Conservation (phyloP, 2,113 vertebrate genomes). For the Benitochromis conjunctus region DNA sequence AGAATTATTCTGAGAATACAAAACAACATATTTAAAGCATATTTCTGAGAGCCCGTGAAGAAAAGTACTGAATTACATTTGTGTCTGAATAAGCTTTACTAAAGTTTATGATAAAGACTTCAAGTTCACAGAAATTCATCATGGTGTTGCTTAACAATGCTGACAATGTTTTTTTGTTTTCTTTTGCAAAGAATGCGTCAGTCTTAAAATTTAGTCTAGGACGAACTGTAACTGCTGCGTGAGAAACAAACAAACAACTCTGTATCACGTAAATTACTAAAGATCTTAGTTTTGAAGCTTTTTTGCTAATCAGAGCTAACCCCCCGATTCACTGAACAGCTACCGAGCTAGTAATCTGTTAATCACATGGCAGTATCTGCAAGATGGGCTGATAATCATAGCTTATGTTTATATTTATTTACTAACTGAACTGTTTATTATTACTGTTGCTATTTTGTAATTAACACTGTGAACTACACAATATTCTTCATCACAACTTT, state of each 20-base stretch:
- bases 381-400: not conserved
- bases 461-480: not conserved
- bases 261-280: not conserved
- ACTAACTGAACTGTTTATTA: not conserved
- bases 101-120: not conserved
- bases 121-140: not conserved
- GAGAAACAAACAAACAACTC: not conserved
- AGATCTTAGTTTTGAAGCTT: not conserved
- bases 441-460: not conserved
- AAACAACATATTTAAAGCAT: not conserved
- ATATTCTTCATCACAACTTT: not conserved
- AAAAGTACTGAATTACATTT: not conserved
- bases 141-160: not conserved
- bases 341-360: not conserved
- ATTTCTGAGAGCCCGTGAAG: not conserved
- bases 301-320: not conserved
- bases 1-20: not conserved
- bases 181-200: not conserved
- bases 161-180: not conserved
- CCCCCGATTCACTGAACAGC: not conserved
- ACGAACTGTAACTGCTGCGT: not conserved
- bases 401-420: not conserved
- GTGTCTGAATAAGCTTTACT: not conserved
- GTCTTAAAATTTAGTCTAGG: not conserved
- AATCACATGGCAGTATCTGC: not conserved